Conservation (phyloP, 2,888 invertebrate species). For the Choristoneura rosaceana region DNA sequence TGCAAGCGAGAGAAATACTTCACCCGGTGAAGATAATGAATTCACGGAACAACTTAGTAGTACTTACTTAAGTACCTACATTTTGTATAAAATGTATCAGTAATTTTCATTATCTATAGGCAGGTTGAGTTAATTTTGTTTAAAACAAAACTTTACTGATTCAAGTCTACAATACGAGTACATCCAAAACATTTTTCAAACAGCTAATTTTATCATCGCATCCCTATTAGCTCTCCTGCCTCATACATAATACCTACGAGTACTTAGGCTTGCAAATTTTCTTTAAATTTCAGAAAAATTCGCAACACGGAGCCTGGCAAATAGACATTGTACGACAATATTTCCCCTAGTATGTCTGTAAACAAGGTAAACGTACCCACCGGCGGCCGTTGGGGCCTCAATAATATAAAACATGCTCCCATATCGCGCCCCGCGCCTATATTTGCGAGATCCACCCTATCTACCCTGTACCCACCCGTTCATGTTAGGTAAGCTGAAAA, state of each 20-base stretch:
- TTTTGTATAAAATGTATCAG: background rate
- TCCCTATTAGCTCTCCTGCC: conserved; percentile 10
- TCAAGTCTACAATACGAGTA: background rate
- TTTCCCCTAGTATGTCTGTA: conserved; percentile 59
- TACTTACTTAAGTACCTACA: background rate
- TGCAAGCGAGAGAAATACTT: conserved; percentile 11
- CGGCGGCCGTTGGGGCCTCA: conserved; percentile 67
- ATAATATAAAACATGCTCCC: conserved; percentile 81
- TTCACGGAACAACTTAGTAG: background rate
- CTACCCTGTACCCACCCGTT: conserved; percentile 24
- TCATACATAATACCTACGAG: conserved; percentile 8
- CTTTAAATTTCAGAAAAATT: conserved; percentile 30
- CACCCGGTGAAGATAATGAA: background rate
- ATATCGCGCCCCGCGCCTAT: conserved; percentile 63
- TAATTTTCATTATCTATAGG: background rate
- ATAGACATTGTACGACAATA: conserved; percentile 50
- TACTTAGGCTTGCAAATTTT: conserved; percentile 26
- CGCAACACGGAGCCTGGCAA: conserved; percentile 20
- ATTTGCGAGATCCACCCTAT: conserved; percentile 60
- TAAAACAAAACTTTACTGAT: background rate
- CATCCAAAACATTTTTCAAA: background rate
- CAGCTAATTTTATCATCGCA: background rate
- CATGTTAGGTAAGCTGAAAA: conserved; percentile 34
- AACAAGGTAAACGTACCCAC: conserved; percentile 71
- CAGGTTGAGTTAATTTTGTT: too few relatives aligned